phyloP scores from a whole-genome alignment of 1,140 invertebrate genomes.

The Diachasmimorpha longicaudata region DNA sequence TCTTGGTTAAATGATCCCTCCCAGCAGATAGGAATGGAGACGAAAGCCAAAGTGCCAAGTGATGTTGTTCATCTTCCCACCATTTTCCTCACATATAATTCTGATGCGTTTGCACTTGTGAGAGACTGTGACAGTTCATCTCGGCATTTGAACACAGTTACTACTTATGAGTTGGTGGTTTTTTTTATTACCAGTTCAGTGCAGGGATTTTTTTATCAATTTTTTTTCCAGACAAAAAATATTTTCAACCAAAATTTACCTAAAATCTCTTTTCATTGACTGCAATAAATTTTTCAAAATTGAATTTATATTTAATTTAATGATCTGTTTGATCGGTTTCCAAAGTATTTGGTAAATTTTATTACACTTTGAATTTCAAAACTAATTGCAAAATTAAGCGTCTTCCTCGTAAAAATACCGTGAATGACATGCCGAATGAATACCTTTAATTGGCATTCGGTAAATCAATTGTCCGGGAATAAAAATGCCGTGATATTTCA shows the following conservation, averaged over 20 bases:
- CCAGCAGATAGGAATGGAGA: background rate
- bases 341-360: too few species aligned
- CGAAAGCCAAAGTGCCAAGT: background rate
- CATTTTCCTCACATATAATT: background rate
- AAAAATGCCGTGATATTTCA: background rate
- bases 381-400: too few species aligned
- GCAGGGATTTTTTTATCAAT: too few species aligned
- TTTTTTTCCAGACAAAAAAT: too few species aligned
- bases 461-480: background rate
- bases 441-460: background rate
- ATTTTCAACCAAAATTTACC: too few species aligned
- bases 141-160: background rate
- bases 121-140: background rate
- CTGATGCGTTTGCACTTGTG: background rate
- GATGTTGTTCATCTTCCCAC: slow-evolving; percentile 4
- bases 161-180: too few species aligned
- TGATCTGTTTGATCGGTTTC: too few species aligned
- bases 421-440: background rate
- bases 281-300: too few species aligned
- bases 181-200: too few species aligned
- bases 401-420: background rate
- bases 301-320: too few species aligned
- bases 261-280: too few species aligned
- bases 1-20: slow-evolving; percentile 59
- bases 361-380: too few species aligned